Conservation (phyloP, 2,113 vertebrate species). For the Boleophthalmus pectinirostris region DNA sequence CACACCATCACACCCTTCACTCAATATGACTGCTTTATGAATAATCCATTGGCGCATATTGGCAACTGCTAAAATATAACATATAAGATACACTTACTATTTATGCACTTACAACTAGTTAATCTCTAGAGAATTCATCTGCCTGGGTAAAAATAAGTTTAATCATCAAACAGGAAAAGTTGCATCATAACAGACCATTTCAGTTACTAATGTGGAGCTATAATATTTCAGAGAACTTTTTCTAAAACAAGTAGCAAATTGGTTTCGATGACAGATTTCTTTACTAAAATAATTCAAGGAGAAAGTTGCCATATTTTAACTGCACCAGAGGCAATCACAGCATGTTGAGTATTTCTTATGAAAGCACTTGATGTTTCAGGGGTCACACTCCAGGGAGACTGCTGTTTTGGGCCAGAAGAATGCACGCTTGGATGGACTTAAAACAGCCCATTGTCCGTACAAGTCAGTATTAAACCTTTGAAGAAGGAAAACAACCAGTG, state of each 20-base stretch:
- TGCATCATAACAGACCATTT: background rate
- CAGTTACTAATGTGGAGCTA: background rate
- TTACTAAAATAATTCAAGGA: background rate
- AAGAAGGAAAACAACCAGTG: conserved; percentile 17
- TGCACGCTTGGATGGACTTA: conserved; percentile 27
- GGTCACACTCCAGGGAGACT: conserved; percentile 41
- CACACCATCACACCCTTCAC: conserved; percentile 30
- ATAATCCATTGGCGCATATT: conserved; percentile 6
- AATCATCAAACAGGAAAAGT: conserved; percentile 16
- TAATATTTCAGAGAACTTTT: background rate
- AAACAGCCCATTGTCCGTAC: conserved; percentile 36
- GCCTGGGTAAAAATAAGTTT: conserved; percentile 4
- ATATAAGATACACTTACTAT: background rate
- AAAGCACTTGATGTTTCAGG: conserved; percentile 6
- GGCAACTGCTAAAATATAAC: background rate
- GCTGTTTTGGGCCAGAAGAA: conserved; percentile 34
- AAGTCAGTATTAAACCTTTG: conserved; percentile 32
- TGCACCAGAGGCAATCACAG: background rate
- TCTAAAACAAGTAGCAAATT: background rate
- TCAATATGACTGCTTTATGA: conserved; percentile 14
- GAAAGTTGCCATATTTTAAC: background rate
- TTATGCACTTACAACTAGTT: background rate
- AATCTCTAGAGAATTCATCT: background rate
- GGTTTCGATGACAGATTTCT: background rate
- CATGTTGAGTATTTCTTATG: background rate